A percentile compares a stretch with the other conserved stretches of the same genome.
Conservation (phyloP, 1,140 invertebrate genomes). For the Araneus ventricosus region DNA sequence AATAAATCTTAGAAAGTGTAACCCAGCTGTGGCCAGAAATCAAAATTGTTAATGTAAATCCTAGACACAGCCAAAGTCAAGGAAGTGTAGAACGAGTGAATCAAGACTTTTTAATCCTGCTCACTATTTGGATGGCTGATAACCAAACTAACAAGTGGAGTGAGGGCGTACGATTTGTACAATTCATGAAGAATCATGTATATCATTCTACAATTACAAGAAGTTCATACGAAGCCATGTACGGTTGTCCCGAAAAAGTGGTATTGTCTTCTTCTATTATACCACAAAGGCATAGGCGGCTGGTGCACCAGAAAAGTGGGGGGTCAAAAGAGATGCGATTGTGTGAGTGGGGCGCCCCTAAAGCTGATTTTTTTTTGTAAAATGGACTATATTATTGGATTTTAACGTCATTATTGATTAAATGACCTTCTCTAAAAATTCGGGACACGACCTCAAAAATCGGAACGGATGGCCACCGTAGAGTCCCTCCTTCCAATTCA, state of each 20-base stretch:
- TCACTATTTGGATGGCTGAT: slow-evolving; percentile 76
- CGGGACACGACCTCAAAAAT: no score
- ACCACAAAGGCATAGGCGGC: slow-evolving; percentile 30
- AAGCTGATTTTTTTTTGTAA: no score
- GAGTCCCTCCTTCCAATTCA: no score
- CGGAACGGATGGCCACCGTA: no score
- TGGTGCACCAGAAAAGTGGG: no score
- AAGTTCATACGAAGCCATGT: slow-evolving; percentile 74
- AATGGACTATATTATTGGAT: no score
- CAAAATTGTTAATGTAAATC: slow-evolving; percentile 80
- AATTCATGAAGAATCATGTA: slow-evolving; percentile 74
- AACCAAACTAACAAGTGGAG: slow-evolving; percentile 71
- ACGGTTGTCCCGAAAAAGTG: slow-evolving; percentile 69
- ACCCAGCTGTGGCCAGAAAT: slow-evolving; percentile 77
- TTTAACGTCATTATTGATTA: no score
- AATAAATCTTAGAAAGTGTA: slow-evolving; percentile 76
- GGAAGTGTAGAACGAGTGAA: slow-evolving; percentile 79
- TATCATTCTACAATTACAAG: slow-evolving; percentile 73
- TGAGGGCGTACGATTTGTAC: slow-evolving; percentile 69
- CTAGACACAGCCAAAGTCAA: slow-evolving; percentile 79
- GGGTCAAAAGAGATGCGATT: no score
- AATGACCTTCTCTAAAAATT: no score
- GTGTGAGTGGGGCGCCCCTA: no score
- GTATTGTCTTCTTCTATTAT: slow-evolving; percentile 63
- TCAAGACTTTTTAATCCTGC: slow-evolving; percentile 79